Base-by-base conservation (phyloP, 2,888 invertebrate species). In the Epinotia ramella region DNA sequence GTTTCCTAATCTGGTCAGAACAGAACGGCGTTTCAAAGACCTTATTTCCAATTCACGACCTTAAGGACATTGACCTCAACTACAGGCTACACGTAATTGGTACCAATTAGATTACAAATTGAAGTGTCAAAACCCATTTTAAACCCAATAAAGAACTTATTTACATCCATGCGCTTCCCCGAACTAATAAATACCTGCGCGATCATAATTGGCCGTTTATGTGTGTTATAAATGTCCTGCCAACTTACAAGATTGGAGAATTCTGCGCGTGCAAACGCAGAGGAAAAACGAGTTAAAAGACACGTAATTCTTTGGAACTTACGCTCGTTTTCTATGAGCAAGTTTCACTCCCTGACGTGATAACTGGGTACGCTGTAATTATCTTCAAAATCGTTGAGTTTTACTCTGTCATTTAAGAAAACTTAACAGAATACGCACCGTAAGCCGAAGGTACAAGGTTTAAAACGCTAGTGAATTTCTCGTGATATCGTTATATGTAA, bases 201-300 rank as follows among this genome's bases (percentile, higher is more conserved):
- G 44, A 18, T n/a, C 46, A 57, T 72, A 67, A 76, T 72, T 72
- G 76, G 46, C 1, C 46, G 12, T 33, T 67, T 53, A 75, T n/a
- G n/a, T 60, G 65, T 44, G 66, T 67, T 67, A 76, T 76, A 76
- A 67, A 67, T 63, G 72, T 72, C 76, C 67, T 63, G 76, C 56
- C 63, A 56, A 67, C 46, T 63, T 49, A 63, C 57, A 62, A 67
- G 62, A 76, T 56, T 62, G 60, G 56, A 59, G 46, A 69, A 20
- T n/a, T 16, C 16, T 64, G 40, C 44, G 60, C 12, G 18, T 20
- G 33, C n/a, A 28, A 13, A 6, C 3, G 2, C 3, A 33, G 13
- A 57, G 13, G 3, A 67, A 57, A 20, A 53, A n/a, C 6, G 53
- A 11, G 33, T n/a, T 66, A 53, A 53, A 18, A 2, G 33, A 12